phyloP scores from a whole-genome alignment of 2,113 vertebrate species.

The Sterrhoptilus dennistouni region DNA sequence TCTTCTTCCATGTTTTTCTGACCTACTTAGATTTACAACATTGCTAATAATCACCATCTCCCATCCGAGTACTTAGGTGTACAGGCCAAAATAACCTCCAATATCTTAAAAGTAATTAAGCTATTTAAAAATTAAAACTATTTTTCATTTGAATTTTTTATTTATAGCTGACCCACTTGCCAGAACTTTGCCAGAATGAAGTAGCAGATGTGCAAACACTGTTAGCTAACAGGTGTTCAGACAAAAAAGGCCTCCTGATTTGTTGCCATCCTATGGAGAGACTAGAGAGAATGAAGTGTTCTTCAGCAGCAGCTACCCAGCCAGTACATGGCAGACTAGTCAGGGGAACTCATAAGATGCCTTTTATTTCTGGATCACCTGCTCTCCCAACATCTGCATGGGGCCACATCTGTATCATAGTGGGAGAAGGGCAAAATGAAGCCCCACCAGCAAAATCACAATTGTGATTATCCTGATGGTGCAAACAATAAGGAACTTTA shows the following conservation, averaged over 20 bases:
- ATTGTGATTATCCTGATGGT: not conserved
- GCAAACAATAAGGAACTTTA: not conserved
- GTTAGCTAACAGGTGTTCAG: not conserved
- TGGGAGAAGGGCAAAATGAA: not conserved
- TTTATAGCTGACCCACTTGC: not conserved
- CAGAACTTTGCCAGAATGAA: not conserved
- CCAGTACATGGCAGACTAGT: not conserved
- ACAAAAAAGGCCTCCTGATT: not conserved
- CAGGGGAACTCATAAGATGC: not conserved
- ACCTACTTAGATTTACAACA: not conserved
- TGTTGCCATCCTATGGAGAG: not conserved
- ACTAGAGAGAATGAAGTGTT: not conserved
- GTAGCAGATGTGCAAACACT: not conserved
- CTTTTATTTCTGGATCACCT: conserved; percentile 4
- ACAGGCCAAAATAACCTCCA: not conserved
- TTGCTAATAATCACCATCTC: not conserved
- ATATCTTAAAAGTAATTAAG: not conserved
- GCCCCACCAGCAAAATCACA: not conserved
- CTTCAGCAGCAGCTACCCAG: not conserved
- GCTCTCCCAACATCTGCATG: not conserved
- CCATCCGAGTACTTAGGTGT: not conserved
- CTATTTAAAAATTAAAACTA: not conserved
- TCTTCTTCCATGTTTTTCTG: not conserved
- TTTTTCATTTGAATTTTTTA: not conserved
- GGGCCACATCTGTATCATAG: not conserved